Conservation (phyloP, 2,888 invertebrate genomes). For the Microplitis manilae region DNA sequence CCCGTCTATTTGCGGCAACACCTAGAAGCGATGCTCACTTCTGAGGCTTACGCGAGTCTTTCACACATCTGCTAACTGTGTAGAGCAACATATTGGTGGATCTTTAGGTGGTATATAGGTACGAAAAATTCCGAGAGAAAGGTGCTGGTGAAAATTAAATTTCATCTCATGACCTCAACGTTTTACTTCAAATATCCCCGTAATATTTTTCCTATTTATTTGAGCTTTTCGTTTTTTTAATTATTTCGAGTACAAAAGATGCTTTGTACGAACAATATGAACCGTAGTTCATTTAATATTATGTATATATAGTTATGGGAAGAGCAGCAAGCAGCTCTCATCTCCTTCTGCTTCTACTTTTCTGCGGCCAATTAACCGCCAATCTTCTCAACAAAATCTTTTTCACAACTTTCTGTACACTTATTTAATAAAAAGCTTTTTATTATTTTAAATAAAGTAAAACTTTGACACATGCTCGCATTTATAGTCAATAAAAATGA, state of each 20-base stretch:
- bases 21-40: constrained; percentile 33
- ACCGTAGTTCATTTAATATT: not conserved
- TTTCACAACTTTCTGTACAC: constrained; percentile 8
- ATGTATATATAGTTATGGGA: constrained; percentile 48
- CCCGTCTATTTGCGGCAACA: constrained; percentile 55
- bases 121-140: constrained; percentile 2
- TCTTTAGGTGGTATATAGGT: not conserved
- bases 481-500: not conserved
- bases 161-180: not conserved
- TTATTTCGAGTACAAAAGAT: constrained; percentile 41
- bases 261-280: not conserved
- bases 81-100: not conserved
- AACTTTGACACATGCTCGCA: too few species aligned
- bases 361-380: constrained; percentile 62
- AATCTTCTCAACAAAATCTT: constrained; percentile 57
- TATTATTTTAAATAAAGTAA: too few species aligned
- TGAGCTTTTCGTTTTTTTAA: constrained; percentile 5
- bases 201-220: constrained; percentile 10
- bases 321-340: constrained; percentile 12
- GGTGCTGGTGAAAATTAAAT: not conserved
- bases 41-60: not conserved
- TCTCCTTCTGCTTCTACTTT: constrained; percentile 39
- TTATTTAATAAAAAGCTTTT: not conserved
- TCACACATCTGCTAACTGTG: constrained; percentile 9
- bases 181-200: too few species aligned